These are phyloP conservation scores for Channallabes apus DNA, from an alignment of 2,797 vertebrate species.

Conservation along the genomic window DNA sequence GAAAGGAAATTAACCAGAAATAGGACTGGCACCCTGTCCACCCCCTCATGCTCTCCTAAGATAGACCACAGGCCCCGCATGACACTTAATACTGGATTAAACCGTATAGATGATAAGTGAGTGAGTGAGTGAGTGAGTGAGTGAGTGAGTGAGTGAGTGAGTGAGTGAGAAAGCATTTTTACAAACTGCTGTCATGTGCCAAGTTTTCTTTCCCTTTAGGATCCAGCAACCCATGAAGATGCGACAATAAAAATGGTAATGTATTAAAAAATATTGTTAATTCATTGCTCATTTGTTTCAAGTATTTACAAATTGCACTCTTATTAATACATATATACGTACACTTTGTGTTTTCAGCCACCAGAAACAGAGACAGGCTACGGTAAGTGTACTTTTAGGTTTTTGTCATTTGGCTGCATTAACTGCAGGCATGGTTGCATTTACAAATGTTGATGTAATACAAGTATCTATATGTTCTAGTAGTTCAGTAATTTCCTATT, in stretches of 20 bases:
- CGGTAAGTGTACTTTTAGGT: constrained; percentile 71
- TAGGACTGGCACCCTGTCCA: too few species aligned
- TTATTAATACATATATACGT: constrained; percentile 2
- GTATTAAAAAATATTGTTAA: background rate
- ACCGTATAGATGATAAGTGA: too few species aligned
- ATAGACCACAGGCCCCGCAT: too few species aligned
- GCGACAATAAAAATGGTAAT: constrained; percentile 55
- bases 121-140: too few species aligned
- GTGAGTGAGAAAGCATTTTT: background rate
- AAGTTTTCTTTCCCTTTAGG: constrained; percentile 56
- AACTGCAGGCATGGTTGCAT: background rate
- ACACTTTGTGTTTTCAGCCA: constrained; percentile 57
- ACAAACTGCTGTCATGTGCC: background rate
- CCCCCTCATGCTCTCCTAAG: too few species aligned
- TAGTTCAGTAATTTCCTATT: background rate
- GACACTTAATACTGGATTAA: too few species aligned
- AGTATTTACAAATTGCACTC: background rate
- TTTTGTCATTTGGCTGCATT: background rate
- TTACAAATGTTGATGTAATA: background rate
- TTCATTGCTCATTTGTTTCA: background rate
- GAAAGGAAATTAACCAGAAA: background rate
- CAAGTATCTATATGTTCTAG: background rate
- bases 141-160: too few species aligned
- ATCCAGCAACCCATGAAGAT: constrained; percentile 56
- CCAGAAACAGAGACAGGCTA: constrained; percentile 71